Conservation (phyloP, 2,888 invertebrate species). For the Stenichneumon culpator region DNA sequence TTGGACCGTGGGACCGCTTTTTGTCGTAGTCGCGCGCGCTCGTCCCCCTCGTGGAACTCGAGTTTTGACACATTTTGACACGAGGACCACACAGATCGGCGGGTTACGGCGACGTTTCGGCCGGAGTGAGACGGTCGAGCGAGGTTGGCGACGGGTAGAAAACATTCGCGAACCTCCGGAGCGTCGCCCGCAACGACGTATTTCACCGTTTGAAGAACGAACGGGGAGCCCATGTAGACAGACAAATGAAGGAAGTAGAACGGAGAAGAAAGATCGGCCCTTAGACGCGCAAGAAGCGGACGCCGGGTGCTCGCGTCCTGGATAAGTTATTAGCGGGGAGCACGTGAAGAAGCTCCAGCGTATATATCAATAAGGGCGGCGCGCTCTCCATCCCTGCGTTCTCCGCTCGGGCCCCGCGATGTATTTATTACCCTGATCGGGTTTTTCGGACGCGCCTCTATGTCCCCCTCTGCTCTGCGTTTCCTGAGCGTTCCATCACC, state of each 20-base stretch:
- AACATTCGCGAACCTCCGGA: slow-evolving; percentile 73
- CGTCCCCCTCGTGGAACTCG: slow-evolving; percentile 77
- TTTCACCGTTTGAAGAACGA: slow-evolving; percentile 17
- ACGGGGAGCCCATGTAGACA: not conserved
- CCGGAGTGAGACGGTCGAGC: slow-evolving; percentile 58
- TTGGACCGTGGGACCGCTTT: slow-evolving; percentile 78
- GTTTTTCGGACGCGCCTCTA: slow-evolving; percentile 69
- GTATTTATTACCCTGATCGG: slow-evolving; percentile 77
- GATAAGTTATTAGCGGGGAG: slow-evolving; percentile 83
- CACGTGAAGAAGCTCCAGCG: slow-evolving; percentile 71
- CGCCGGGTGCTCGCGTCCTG: slow-evolving; percentile 75
- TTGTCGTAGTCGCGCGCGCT: slow-evolving; percentile 71
- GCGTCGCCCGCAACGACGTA: slow-evolving; percentile 61
- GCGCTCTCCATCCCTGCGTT: slow-evolving; percentile 56
- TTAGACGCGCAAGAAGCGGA: slow-evolving; percentile 82
- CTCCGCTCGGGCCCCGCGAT: slow-evolving; percentile 66
- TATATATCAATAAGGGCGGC: slow-evolving; percentile 79
- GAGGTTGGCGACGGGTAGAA: slow-evolving; percentile 74
- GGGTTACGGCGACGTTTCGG: slow-evolving; percentile 43
- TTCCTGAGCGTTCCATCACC: slow-evolving; percentile 50
- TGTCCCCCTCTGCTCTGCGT: slow-evolving; percentile 17
- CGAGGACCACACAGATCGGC: slow-evolving; percentile 83
- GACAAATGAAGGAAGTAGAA: slow-evolving; percentile 37
- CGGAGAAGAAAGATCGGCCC: slow-evolving; percentile 68
- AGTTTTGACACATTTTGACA: slow-evolving; percentile 85